Evolutionary conservation across 2,888 invertebrate genomes (phyloP).

Genomic region (Loripinus fragilis): DNA sequence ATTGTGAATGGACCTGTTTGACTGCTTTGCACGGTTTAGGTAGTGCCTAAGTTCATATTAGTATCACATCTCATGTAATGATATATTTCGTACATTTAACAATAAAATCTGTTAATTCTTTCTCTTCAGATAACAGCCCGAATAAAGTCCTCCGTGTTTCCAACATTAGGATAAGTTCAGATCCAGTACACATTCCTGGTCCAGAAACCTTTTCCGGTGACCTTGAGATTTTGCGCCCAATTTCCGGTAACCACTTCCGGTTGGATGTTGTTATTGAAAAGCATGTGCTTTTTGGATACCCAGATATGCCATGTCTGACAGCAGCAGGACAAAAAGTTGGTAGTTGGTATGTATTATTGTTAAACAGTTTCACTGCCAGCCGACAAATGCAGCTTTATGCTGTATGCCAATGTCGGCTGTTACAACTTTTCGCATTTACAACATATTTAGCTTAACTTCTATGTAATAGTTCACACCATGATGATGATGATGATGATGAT

Average conservation of each 20-base stretch:
- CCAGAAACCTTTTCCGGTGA: slow-evolving; percentile 36
- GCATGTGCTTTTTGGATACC: slow-evolving; percentile 33
- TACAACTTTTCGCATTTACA: too few relatives aligned
- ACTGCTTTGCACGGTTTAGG: too few relatives aligned
- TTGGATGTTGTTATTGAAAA: slow-evolving; percentile 31
- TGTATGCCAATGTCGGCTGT: too few relatives aligned
- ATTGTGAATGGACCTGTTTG: too few relatives aligned
- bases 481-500: too few relatives aligned
- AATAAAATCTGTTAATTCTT: background rate
- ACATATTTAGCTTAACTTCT: too few relatives aligned
- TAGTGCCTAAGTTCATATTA: too few relatives aligned
- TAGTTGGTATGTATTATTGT: slow-evolving; percentile 30
- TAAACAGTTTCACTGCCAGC: too few relatives aligned
- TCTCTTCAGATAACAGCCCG: background rate
- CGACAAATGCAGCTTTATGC: too few relatives aligned
- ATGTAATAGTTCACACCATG: too few relatives aligned
- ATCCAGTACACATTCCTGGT: slow-evolving; percentile 49
- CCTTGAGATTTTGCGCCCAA: slow-evolving; percentile 39
- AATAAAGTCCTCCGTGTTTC: slow-evolving; percentile 34
- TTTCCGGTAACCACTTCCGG: slow-evolving; percentile 35
- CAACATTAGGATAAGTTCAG: slow-evolving; percentile 31
- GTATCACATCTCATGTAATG: too few relatives aligned
- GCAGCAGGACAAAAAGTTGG: slow-evolving; percentile 17
- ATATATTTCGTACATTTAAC: too few relatives aligned
- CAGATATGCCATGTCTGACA: slow-evolving; percentile 40